Conservation (phyloP, 2,797 vertebrate genomes). For the Pyrocephalus nanus region DNA sequence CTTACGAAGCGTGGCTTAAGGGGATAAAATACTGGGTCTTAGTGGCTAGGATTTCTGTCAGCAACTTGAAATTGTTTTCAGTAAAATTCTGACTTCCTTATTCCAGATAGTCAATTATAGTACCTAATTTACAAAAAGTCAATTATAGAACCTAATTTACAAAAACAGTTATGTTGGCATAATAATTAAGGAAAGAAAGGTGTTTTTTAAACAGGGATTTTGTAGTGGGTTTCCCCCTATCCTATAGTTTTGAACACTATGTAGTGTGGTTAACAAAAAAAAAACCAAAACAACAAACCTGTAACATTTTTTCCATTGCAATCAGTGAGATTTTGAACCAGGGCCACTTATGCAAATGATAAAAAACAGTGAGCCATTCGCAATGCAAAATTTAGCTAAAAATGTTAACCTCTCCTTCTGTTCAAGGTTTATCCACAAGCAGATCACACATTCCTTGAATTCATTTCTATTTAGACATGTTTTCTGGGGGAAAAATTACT, state of each 20-base stretch:
- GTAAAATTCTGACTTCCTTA: not conserved
- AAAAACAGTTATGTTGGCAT: not conserved
- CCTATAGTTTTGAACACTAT: not conserved
- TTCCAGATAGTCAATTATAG: not conserved
- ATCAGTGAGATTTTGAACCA: conserved; percentile 44
- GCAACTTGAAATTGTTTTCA: not conserved
- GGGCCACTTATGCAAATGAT: conserved; percentile 52
- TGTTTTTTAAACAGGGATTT: not conserved
- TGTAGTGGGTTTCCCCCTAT: not conserved
- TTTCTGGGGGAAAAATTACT: not conserved
- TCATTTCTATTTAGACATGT: conserved; percentile 25
- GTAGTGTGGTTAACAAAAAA: not conserved
- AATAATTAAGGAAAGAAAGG: not conserved
- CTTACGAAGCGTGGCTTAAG: not conserved
- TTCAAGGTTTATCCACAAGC: conserved; percentile 39
- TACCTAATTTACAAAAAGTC: not conserved
- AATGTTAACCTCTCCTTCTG: conserved; percentile 64
- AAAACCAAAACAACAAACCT: not conserved
- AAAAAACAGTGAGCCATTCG: conserved; percentile 40
- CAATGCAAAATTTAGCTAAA: conserved; percentile 66
- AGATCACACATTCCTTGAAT: conserved; percentile 28
- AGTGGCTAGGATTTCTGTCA: not conserved
- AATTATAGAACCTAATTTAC: not conserved
- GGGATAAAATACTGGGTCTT: not conserved
- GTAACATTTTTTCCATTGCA: conserved; percentile 6